Conservation (phyloP, 2,797 vertebrate species). For the Peromyscus melanophrys region DNA sequence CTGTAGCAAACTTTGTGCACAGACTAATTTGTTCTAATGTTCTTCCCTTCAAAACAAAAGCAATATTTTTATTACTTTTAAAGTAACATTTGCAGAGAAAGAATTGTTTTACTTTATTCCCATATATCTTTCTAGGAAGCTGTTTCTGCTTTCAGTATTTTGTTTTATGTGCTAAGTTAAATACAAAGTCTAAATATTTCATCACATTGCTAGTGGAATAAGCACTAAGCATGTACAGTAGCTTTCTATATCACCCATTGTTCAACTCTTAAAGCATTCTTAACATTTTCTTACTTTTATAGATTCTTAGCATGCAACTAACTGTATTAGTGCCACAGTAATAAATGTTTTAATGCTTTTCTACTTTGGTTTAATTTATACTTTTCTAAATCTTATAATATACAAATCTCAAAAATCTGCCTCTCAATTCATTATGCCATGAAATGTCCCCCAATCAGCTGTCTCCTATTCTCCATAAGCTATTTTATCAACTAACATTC, state of each 20-base stretch:
- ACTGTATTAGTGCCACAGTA: accelerated
- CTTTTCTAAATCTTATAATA: neutral
- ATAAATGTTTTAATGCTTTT: neutral
- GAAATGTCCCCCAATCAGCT: neutral
- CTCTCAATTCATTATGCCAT: neutral
- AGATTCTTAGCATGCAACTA: neutral
- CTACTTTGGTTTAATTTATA: neutral
- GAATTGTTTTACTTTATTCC: slow-evolving; percentile 28
- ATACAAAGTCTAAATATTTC: neutral
- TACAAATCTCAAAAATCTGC: neutral
- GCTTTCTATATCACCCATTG: neutral
- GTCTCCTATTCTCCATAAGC: neutral
- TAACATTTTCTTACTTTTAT: neutral
- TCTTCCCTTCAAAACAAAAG: slow-evolving; percentile 29
- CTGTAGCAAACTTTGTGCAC: neutral
- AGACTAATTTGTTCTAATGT: slow-evolving; percentile 63
- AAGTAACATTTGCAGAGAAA: slow-evolving; percentile 56
- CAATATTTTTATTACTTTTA: slow-evolving; percentile 66
- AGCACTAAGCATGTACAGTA: neutral
- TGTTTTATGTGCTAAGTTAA: slow-evolving; percentile 11
- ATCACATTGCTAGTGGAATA: neutral
- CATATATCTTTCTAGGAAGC: neutral
- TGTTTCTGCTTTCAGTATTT: neutral
- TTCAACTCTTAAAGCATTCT: neutral
- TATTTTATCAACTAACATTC: neutral